Evolutionary conservation across 1,140 invertebrate genomes (phyloP).

Genomic region (Pogonognathellus flavescens): DNA sequence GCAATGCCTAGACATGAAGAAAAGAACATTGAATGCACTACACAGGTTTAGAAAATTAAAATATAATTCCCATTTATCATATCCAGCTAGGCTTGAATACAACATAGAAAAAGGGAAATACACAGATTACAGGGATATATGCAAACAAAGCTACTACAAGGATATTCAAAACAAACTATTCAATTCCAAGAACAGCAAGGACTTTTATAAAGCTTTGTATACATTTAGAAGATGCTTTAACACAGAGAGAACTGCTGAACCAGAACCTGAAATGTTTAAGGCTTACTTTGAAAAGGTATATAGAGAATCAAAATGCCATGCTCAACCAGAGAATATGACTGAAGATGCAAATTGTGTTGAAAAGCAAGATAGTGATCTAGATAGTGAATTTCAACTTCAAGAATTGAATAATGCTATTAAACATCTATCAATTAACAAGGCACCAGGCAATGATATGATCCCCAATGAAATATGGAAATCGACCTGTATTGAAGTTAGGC

Average conservation of each 20-base stretch:
- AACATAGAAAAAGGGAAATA: too few species aligned
- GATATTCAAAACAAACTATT: neutral
- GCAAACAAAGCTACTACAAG: neutral
- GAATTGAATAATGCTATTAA: slow-evolving; percentile 45
- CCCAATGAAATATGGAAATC: slow-evolving; percentile 57
- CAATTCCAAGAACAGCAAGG: neutral
- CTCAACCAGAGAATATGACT: too few species aligned
- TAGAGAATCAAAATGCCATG: too few species aligned
- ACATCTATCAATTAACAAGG: slow-evolving; percentile 26
- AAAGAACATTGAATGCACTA: too few species aligned
- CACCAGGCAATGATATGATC: slow-evolving; percentile 39
- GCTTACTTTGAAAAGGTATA: neutral
- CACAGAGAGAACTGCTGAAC: neutral
- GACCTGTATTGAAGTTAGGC: neutral
- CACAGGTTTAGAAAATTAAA: too few species aligned
- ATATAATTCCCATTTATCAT: too few species aligned
- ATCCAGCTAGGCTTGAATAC: too few species aligned
- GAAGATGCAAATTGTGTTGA: too few species aligned
- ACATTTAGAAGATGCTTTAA: neutral
- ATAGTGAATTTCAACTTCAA: neutral
- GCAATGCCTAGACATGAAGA: too few species aligned
- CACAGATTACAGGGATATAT: too few species aligned
- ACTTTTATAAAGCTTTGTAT: neutral
- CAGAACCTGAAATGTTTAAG: neutral
- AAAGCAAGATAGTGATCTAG: neutral